Evolutionary conservation across 37 sponge, comb jelly and placozoan species (phyloP), one percentile per base, ranked within the genome.

Genomic region (Hormiphora californensis): DNA sequence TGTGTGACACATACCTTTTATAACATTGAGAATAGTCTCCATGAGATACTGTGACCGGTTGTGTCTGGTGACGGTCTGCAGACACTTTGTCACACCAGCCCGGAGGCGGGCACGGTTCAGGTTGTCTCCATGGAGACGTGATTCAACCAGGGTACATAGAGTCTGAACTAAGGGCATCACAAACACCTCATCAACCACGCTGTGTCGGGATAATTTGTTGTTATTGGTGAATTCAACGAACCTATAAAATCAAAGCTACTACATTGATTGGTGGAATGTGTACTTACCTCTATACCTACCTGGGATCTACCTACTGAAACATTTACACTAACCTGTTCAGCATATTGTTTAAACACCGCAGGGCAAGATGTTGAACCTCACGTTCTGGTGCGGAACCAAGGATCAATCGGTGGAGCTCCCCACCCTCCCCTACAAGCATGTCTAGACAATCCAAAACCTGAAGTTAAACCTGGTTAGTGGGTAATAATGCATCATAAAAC

Each of bases 261-360:
- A n/a, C n/a, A n/a, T n/a, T n/a, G n/a, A n/a, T n/a, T n/a, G n/a
- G n/a, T n/a, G n/a, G n/a, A n/a, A n/a, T n/a, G n/a, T n/a, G n/a
- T n/a, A n/a, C n/a, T n/a, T n/a, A n/a, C n/a, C n/a, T n/a, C n/a
- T n/a, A n/a, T n/a, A n/a, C n/a, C n/a, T n/a, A n/a, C n/a, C n/a
- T n/a, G n/a, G n/a, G n/a, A n/a, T n/a, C n/a, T n/a, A n/a, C n/a
- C n/a, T n/a, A n/a, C n/a, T 49, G 15, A 17, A 49, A 49, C 53
- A 15, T 49, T 49, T 17, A 15, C 9, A 49, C 30, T n/a, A 28
- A 73, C 81, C 81, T 73, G 81, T 73, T 73, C 46, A 73, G 81
- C 81, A 73, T 73, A 46, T 73, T 73, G 81, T 73, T 73, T 25
- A 73, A 46, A 73, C 81, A 73, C 25, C 81, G 81, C 46, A 73